A percentile compares a stretch with the other conserved stretches of the same genome.
phyloP scores from a whole-genome alignment of 2,113 vertebrate genomes.

The Acanthisitta chloris region DNA sequence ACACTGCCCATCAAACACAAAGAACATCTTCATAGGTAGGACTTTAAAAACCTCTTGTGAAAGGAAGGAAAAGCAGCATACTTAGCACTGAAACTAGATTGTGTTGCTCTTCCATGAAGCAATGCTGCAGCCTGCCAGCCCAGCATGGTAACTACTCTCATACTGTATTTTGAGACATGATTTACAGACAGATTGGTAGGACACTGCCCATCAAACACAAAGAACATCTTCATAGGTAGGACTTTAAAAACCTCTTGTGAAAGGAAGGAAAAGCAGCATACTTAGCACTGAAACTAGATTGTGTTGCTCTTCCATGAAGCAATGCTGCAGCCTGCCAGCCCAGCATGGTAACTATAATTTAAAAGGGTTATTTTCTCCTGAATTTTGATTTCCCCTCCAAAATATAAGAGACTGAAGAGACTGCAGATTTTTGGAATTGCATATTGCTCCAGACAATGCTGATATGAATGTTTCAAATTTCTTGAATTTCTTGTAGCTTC shows the following conservation, averaged over 20 bases:
- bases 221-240: neutral
- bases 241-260: neutral
- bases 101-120: neutral
- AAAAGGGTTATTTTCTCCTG: neutral
- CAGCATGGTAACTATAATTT: neutral
- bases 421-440: neutral
- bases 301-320: neutral
- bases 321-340: neutral
- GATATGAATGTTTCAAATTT: neutral
- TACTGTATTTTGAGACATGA: neutral
- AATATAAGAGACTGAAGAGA: neutral
- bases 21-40: neutral
- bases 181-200: neutral
- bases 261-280: accelerated
- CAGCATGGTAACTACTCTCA: neutral
- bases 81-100: neutral
- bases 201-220: neutral
- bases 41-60: neutral
- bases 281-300: neutral
- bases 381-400: neutral
- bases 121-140: neutral
- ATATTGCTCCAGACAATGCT: neutral
- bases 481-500: neutral
- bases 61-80: accelerated
- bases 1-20: neutral